Conservation (phyloP, 2,113 vertebrate species). For the Amphiprion percula region DNA sequence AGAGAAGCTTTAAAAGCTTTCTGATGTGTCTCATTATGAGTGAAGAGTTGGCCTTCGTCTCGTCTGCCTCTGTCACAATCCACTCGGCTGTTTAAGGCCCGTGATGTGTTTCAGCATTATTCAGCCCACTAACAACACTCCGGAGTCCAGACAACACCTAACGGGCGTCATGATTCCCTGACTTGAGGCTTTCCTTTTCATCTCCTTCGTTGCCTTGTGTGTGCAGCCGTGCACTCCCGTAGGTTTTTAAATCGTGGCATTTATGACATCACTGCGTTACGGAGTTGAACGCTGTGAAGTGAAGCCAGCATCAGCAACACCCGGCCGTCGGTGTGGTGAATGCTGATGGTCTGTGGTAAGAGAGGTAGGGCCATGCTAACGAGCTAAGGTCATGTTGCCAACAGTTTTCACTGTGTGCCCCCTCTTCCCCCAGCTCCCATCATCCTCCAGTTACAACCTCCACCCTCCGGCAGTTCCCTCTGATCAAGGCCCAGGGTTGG, state of each 20-base stretch:
- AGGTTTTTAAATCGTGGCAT: conserved; percentile 31
- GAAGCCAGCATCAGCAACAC: conserved; percentile 49
- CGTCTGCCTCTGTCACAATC: conserved; percentile 20
- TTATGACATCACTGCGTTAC: conserved; percentile 54
- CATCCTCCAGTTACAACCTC: conserved; percentile 31
- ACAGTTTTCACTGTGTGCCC: conserved; percentile 5
- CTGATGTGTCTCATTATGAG: conserved; percentile 60
- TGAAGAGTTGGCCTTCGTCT: conserved; percentile 40
- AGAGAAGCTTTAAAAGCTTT: conserved; percentile 47
- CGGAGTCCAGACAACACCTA: conserved; percentile 44
- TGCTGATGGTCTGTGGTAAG: conserved; percentile 36
- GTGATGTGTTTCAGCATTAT: conserved; percentile 19
- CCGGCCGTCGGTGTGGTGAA: conserved; percentile 51
- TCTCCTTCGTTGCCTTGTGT: conserved; percentile 27
- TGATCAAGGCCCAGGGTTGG: conserved; percentile 58
- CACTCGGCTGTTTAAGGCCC: conserved; percentile 42
- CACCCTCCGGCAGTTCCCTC: conserved; percentile 6
- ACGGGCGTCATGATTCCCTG: conserved; percentile 29
- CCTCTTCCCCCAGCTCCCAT: conserved; percentile 24
- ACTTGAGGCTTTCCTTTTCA: conserved; percentile 43
- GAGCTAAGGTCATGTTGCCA: conserved; percentile 59
- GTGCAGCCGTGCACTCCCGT: background rate
- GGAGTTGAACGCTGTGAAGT: conserved; percentile 29
- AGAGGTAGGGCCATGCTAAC: conserved; percentile 54
- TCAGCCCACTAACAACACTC: conserved; percentile 54